Conservation (phyloP, 2,797 vertebrate genomes). For the Oryzias sinensis region DNA sequence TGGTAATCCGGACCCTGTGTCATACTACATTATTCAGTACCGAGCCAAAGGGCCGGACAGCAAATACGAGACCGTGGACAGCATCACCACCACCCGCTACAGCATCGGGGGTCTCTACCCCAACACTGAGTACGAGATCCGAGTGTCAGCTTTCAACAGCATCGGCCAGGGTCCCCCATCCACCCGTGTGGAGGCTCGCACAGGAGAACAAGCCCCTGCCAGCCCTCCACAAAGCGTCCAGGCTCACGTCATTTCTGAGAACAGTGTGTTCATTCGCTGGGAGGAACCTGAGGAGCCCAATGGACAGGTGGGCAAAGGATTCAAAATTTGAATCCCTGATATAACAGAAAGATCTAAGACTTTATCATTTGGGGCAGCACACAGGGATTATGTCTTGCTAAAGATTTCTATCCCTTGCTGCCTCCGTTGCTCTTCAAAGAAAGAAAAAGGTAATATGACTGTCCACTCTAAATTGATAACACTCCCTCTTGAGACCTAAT, state of each 20-base stretch:
- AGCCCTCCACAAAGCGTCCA: slow-evolving; percentile 93
- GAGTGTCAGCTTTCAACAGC: slow-evolving; percentile 94
- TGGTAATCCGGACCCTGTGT: slow-evolving; percentile 94
- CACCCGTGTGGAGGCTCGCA: slow-evolving; percentile 89
- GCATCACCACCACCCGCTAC: slow-evolving; percentile 97
- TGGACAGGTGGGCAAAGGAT: slow-evolving; percentile 80
- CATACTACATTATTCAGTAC: slow-evolving; percentile 97
- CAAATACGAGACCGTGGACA: slow-evolving; percentile 94
- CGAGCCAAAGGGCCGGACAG: slow-evolving; percentile 94
- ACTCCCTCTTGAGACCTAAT: slow-evolving; percentile 51
- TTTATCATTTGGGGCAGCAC: slow-evolving; percentile 21
- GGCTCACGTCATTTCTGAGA: slow-evolving; percentile 90
- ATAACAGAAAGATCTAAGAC: too few species aligned
- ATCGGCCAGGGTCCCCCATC: slow-evolving; percentile 96
- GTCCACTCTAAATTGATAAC: slow-evolving; percentile 54
- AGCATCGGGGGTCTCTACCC: slow-evolving; percentile 98
- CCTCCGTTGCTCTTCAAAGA: slow-evolving; percentile 42
- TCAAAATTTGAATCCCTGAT: too few species aligned
- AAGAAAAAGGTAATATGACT: slow-evolving; percentile 65
- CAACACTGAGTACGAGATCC: slow-evolving; percentile 96
- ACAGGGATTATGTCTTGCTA: slow-evolving; percentile 34
- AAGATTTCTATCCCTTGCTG: slow-evolving; percentile 37
- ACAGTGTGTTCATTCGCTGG: slow-evolving; percentile 96
- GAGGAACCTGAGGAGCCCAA: slow-evolving; percentile 98
- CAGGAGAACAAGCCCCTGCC: slow-evolving; percentile 93